Percentiles rank a stretch among this genome's conserved stretches.
Evolutionary conservation across 2,113 vertebrate species (phyloP).

Genomic region (Brachypteracias leptosomus): DNA sequence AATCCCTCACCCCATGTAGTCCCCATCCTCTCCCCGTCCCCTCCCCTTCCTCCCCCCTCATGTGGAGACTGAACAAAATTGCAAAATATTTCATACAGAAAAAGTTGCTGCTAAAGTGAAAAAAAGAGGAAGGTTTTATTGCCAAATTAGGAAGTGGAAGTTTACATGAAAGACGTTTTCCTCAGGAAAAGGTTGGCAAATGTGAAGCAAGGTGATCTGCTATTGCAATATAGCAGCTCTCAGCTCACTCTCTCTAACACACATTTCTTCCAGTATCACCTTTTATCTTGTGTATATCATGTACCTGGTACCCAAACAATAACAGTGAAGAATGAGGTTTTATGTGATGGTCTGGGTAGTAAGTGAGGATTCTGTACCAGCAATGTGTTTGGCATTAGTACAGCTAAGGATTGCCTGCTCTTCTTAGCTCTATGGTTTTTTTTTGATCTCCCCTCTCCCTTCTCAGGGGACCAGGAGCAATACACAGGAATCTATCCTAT

Average conservation of each 20-base stretch:
- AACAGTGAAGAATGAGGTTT: not conserved
- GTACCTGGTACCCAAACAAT: not conserved
- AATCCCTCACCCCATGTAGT: too few species aligned
- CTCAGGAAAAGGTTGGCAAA: constrained; percentile 19
- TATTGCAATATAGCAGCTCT: not conserved
- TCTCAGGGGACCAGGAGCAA: not conserved
- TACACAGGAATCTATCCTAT: not conserved
- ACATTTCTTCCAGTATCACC: not conserved
- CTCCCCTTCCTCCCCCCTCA: accelerated
- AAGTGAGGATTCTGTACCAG: not conserved
- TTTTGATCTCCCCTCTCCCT: not conserved
- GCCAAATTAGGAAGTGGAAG: constrained; percentile 54
- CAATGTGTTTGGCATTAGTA: not conserved
- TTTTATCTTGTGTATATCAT: not conserved
- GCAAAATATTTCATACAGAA: constrained; percentile 28
- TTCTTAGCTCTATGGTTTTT: not conserved
- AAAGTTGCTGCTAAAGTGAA: not conserved
- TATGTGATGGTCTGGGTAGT: not conserved
- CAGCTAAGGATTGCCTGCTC: not conserved
- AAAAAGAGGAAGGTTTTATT: constrained; percentile 47
- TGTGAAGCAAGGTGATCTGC: constrained; percentile 39
- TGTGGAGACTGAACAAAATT: not conserved
- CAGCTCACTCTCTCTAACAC: not conserved
- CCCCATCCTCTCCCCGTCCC: too few species aligned
- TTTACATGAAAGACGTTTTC: constrained; percentile 25